Percentiles rank a stretch among this genome's conserved stretches.
Conservation (phyloP, 1,140 invertebrate genomes). For the Harpegnathos saltator region DNA sequence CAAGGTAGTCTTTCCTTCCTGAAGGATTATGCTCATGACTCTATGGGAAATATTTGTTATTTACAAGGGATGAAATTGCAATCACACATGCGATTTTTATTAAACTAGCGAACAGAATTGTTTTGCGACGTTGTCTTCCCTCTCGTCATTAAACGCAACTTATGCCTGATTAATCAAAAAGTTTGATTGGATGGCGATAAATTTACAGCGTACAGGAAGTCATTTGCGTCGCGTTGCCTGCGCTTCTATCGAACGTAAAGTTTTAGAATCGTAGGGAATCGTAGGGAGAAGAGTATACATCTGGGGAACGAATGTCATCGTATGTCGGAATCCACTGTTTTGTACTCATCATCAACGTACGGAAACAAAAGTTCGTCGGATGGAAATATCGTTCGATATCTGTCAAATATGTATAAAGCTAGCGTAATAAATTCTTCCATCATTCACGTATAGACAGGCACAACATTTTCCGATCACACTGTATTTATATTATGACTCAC, state of each 20-base stretch:
- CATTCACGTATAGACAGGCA: not conserved
- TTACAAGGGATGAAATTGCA: not conserved
- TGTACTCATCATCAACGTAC: slow-evolving; percentile 40
- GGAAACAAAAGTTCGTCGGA: slow-evolving; percentile 28
- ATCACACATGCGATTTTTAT: not conserved
- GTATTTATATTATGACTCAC: not conserved
- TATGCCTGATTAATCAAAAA: slow-evolving; percentile 38
- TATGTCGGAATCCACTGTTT: slow-evolving; percentile 23
- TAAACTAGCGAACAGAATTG: not conserved
- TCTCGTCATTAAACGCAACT: not conserved
- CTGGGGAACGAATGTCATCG: slow-evolving; percentile 42
- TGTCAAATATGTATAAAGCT: slow-evolving; percentile 53
- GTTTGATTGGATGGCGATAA: slow-evolving; percentile 30
- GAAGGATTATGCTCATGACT: not conserved
- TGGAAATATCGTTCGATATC: slow-evolving; percentile 47
- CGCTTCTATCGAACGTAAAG: slow-evolving; percentile 20
- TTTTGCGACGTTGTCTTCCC: not conserved
- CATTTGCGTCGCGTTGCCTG: not conserved
- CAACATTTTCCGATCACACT: not conserved
- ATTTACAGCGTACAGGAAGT: slow-evolving; percentile 5
- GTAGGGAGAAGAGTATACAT: slow-evolving; percentile 13
- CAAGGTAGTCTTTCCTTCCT: not conserved
- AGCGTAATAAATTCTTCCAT: slow-evolving; percentile 27
- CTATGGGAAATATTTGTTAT: not conserved
- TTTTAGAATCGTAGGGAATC: slow-evolving; percentile 28